Percentiles rank a stretch among this genome's conserved stretches.
phyloP scores from a whole-genome alignment of 2,113 vertebrate species.

The Engystomops pustulosus region DNA sequence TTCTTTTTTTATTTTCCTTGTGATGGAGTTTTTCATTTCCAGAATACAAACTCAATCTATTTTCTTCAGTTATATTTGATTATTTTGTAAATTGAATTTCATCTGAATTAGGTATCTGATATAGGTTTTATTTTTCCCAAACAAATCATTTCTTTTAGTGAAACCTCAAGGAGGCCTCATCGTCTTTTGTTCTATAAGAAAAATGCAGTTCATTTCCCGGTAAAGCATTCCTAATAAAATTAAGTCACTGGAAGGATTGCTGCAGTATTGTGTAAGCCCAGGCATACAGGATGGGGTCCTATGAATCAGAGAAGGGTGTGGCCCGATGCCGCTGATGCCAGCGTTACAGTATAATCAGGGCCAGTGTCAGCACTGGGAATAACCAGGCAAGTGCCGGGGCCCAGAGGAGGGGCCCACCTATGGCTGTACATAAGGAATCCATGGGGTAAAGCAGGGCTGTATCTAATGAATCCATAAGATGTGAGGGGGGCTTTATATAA shows the following conservation, averaged over 20 bases:
- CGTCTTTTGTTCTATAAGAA: not conserved
- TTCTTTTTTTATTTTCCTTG: not conserved
- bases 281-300: not conserved
- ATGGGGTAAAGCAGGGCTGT: no score
- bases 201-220: not conserved
- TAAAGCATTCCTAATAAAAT: not conserved
- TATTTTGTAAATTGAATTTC: not conserved
- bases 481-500: no score
- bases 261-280: not conserved
- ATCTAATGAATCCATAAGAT: no score
- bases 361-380: no score
- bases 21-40: not conserved
- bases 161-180: not conserved
- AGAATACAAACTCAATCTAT: not conserved
- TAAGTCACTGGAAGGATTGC: not conserved
- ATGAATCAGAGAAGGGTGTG: constrained; percentile 33
- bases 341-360: not conserved
- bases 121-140: not conserved
- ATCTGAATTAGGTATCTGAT: not conserved
- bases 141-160: not conserved
- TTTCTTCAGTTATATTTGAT: not conserved
- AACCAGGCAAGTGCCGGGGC: no score
- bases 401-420: no score
- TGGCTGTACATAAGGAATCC: no score
- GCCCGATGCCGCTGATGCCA: not conserved